Percentiles rank a stretch among this genome's conserved stretches.
Evolutionary conservation across 1,140 invertebrate species (phyloP).

Genomic region (Cataglyphis hispanica): DNA sequence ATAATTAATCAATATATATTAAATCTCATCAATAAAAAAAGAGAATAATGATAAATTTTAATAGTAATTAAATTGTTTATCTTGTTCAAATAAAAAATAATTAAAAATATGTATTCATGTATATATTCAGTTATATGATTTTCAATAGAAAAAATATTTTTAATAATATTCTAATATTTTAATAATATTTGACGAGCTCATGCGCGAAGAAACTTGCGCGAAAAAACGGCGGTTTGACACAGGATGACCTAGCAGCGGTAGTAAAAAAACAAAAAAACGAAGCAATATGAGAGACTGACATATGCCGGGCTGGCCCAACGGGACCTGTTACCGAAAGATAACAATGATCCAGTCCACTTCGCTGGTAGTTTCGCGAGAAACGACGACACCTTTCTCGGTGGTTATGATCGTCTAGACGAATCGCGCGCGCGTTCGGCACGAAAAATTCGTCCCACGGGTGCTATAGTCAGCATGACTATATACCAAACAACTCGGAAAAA

Average conservation of each 20-base stretch:
- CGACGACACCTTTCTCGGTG: constrained; percentile 40
- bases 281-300: constrained; percentile 17
- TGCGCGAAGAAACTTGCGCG: not conserved
- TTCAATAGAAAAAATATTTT: not conserved
- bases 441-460: constrained; percentile 38
- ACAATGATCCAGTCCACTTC: constrained; percentile 60
- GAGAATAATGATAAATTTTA: not conserved
- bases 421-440: constrained; percentile 15
- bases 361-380: constrained; percentile 53
- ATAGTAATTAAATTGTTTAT: constrained; percentile 6
- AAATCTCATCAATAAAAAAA: no score
- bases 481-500: constrained; percentile 25
- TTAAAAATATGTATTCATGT: not conserved
- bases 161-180: not conserved
- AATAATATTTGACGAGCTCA: not conserved
- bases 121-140: not conserved
- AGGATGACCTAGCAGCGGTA: not conserved
- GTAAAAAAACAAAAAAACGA: constrained; percentile 21
- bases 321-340: constrained; percentile 70
- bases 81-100: not conserved
- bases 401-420: constrained; percentile 61
- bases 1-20: no score
- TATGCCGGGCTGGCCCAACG: constrained; percentile 19
- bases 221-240: not conserved
- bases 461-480: not conserved